phyloP scores from a whole-genome alignment of 2,113 vertebrate species.

The Eulemur rufifrons region DNA sequence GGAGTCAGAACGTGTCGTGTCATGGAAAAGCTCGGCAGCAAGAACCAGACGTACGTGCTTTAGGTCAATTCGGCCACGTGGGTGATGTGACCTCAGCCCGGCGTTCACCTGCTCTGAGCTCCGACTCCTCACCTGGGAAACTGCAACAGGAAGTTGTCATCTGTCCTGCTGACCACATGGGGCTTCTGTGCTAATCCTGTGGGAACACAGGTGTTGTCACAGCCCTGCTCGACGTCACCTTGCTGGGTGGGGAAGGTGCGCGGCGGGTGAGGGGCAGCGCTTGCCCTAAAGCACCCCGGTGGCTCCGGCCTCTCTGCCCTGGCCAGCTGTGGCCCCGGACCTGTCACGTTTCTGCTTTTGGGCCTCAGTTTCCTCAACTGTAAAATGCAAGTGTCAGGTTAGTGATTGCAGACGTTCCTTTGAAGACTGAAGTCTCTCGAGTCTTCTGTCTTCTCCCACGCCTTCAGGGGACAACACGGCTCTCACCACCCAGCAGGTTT shows the following conservation, averaged over 20 bases:
- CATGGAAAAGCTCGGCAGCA: neutral
- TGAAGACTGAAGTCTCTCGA: neutral
- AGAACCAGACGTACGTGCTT: neutral
- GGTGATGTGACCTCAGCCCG: neutral
- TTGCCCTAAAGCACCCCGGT: neutral
- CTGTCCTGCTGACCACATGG: neutral
- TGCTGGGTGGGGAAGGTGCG: no score
- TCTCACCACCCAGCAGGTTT: rapidly evolving
- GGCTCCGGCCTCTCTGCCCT: no score
- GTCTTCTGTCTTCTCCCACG: no score
- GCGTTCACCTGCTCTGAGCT: neutral
- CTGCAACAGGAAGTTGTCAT: no score
- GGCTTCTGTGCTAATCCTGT: neutral
- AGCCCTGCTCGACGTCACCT: neutral
- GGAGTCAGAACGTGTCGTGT: neutral
- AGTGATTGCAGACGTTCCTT: rapidly evolving
- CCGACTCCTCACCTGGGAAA: rapidly evolving
- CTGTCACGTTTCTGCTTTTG: neutral
- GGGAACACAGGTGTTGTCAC: rapidly evolving
- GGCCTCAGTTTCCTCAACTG: neutral
- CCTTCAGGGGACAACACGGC: no score
- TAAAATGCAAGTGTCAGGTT: rapidly evolving
- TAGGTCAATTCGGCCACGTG: rapidly evolving
- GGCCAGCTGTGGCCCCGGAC: neutral
- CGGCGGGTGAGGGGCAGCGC: rapidly evolving